Evolutionary conservation across 1,140 invertebrate species (phyloP).

Genomic region (Aricia agestis): DNA sequence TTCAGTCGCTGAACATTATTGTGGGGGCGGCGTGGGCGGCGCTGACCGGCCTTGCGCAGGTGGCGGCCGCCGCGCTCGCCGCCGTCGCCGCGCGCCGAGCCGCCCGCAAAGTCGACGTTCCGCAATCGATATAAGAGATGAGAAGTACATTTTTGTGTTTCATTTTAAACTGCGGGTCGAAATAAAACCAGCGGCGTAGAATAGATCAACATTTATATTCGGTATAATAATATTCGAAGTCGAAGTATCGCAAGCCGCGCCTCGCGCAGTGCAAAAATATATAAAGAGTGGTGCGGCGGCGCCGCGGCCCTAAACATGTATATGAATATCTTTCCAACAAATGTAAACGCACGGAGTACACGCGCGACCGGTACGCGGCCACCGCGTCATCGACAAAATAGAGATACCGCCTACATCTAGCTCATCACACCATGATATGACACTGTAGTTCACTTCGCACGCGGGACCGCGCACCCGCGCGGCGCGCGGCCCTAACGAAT

Average conservation of each 20-base stretch:
- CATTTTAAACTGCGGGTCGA: background rate
- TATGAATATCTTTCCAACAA: conserved; percentile 46
- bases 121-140: no score
- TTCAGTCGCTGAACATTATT: background rate
- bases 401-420: conserved; percentile 35
- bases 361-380: conserved; percentile 29
- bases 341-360: conserved; percentile 38
- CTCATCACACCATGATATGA: conserved; percentile 68
- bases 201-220: conserved; percentile 22
- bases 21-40: background rate
- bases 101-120: background rate
- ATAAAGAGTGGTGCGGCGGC: conserved; percentile 58
- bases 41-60: background rate
- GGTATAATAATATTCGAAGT: conserved; percentile 7
- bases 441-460: conserved; percentile 33
- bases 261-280: conserved; percentile 59
- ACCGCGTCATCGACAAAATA: conserved; percentile 44
- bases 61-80: background rate
- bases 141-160: no score
- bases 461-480: no score
- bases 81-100: background rate
- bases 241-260: conserved; percentile 5
- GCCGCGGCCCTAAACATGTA: conserved; percentile 26
- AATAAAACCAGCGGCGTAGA: conserved; percentile 13
- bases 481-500: background rate